Evolutionary conservation across 2,113 vertebrate genomes (phyloP).

Genomic region (Anas platyrhynchos): DNA sequence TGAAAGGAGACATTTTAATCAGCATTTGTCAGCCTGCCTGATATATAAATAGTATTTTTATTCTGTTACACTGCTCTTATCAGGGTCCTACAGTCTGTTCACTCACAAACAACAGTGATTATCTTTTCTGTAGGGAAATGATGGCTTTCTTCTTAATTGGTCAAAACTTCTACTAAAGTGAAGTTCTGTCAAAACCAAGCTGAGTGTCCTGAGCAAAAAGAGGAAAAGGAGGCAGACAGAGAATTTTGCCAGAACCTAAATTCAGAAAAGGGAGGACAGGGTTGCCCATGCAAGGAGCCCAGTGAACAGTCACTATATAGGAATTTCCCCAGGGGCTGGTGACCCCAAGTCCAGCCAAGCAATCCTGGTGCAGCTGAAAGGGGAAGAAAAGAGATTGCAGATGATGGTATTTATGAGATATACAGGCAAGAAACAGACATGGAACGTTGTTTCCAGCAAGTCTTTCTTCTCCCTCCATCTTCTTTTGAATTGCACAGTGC

Average conservation of each 20-base stretch:
- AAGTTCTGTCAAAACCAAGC: not conserved
- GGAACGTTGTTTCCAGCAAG: not conserved
- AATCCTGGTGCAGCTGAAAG: not conserved
- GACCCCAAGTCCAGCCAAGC: not conserved
- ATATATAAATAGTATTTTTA: not conserved
- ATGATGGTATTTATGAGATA: not conserved
- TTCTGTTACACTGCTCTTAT: not conserved
- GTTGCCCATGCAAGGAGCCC: not conserved
- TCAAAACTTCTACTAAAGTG: not conserved
- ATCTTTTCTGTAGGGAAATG: not conserved
- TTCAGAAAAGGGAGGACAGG: not conserved
- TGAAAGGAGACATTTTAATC: constrained; percentile 33
- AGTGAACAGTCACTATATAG: not conserved
- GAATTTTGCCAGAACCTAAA: not conserved
- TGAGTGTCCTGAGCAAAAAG: not conserved
- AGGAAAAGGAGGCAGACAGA: not conserved
- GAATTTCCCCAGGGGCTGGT: not conserved
- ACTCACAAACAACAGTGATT: not conserved
- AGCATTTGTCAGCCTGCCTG: not conserved
- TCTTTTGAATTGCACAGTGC: fast-evolving
- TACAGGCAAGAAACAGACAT: not conserved
- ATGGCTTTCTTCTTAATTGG: not conserved
- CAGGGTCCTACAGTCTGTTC: not conserved
- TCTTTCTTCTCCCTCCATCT: not conserved
- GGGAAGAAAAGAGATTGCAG: not conserved